Conservation (phyloP, 2,113 vertebrate genomes). For the Hyperopisus bebe region DNA sequence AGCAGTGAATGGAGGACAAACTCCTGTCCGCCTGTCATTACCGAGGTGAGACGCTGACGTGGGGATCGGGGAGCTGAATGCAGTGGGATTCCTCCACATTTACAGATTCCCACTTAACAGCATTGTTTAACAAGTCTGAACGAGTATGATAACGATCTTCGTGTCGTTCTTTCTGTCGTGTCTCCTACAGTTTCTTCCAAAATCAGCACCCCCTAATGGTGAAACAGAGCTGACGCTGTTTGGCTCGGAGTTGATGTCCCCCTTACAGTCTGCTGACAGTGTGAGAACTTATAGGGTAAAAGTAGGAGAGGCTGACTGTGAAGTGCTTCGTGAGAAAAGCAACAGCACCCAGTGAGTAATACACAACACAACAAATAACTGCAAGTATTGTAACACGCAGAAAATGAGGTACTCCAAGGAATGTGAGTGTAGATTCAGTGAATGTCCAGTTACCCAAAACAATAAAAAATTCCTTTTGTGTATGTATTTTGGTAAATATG, state of each 20-base stretch:
- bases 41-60: constrained; percentile 54
- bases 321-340: constrained; percentile 54
- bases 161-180: not conserved
- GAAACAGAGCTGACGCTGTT: constrained; percentile 74
- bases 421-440: not conserved
- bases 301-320: constrained; percentile 64
- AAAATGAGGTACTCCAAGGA: constrained; percentile 39
- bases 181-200: constrained; percentile 73
- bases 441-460: not conserved
- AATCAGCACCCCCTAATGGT: constrained; percentile 60
- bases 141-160: not conserved
- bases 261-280: constrained; percentile 9
- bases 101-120: not conserved
- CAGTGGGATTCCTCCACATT: not conserved
- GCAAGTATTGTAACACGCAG: constrained; percentile 52
- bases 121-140: not conserved
- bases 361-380: not conserved
- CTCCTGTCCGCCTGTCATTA: constrained; percentile 73
- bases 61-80: not conserved
- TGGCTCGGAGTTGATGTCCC: constrained; percentile 72
- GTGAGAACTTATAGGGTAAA: constrained; percentile 50
- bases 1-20: constrained; percentile 57
- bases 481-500: not conserved
- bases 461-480: not conserved
- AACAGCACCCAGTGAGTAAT: constrained; percentile 55